Conservation (phyloP, 2,888 invertebrate genomes). For the Ypsolopha scabrella region DNA sequence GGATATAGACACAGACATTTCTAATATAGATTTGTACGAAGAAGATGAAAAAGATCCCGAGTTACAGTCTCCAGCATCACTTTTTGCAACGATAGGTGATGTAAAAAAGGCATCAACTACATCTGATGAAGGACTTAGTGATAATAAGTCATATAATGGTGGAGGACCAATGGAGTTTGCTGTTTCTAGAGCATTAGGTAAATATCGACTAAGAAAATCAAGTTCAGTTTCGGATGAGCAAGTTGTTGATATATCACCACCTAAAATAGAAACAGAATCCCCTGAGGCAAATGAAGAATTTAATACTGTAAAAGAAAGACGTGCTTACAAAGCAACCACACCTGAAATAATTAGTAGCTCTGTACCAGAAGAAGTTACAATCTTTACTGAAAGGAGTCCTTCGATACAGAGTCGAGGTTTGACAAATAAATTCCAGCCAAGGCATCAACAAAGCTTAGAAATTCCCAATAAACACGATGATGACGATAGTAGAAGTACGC, state of each 20-base stretch:
- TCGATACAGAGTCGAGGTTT: conserved; percentile 73
- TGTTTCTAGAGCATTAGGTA: conserved; percentile 84
- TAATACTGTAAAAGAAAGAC: conserved; percentile 35
- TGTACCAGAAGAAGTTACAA: conserved; percentile 59
- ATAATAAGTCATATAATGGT: conserved; percentile 65
- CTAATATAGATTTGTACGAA: conserved; percentile 70
- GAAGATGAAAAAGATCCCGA: conserved; percentile 73
- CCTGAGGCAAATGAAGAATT: conserved; percentile 34
- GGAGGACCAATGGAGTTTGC: conserved; percentile 86
- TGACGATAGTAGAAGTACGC: conserved; percentile 88
- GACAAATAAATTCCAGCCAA: conserved; percentile 69
- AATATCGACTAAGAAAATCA: conserved; percentile 80
- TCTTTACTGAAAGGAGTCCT: conserved; percentile 74
- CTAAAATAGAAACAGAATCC: conserved; percentile 35
- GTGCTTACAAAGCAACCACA: conserved; percentile 34
- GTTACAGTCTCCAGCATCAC: conserved; percentile 71
- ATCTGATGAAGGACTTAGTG: conserved; percentile 71
- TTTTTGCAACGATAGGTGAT: conserved; percentile 83
- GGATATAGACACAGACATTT: conserved; percentile 70
- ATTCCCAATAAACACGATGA: conserved; percentile 84
- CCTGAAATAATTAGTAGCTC: conserved; percentile 49
- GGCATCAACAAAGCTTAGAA: conserved; percentile 84
- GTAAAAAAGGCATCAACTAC: conserved; percentile 73
- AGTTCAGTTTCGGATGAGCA: conserved; percentile 79
- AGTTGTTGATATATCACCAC: conserved; percentile 59